Percentiles rank a stretch among this genome's conserved stretches.
phyloP scores from a whole-genome alignment of 2,888 invertebrate genomes.

The Onthophagus sagittarius region DNA sequence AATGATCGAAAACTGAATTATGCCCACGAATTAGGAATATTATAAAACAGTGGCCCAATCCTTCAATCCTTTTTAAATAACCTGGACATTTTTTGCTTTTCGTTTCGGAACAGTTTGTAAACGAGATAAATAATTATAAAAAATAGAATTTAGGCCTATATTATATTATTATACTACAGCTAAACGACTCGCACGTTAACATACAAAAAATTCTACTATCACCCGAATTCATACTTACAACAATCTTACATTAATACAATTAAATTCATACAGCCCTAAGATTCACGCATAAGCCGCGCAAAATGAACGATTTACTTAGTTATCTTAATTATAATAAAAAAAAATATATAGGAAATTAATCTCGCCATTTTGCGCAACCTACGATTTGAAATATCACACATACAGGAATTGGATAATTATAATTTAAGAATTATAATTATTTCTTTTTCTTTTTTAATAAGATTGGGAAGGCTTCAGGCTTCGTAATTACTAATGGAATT shows the following conservation, averaged over 20 bases:
- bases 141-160: conserved; percentile 34
- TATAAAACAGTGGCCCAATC: background rate
- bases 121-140: conserved; percentile 18
- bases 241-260: conserved; percentile 41
- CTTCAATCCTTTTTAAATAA: background rate
- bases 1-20: background rate
- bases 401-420: conserved; percentile 47
- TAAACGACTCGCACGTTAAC: conserved; percentile 24
- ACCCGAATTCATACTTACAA: conserved; percentile 42
- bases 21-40: background rate
- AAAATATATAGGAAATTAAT: conserved; percentile 14
- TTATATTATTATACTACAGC: conserved; percentile 29
- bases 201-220: conserved; percentile 28
- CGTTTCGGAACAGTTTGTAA: background rate
- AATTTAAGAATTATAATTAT: conserved; percentile 45
- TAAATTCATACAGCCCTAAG: conserved; percentile 46
- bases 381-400: conserved; percentile 44
- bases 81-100: background rate
- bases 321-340: conserved; percentile 4
- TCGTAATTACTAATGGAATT: conserved; percentile 36
- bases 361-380: conserved; percentile 28
- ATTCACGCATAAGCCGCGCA: conserved; percentile 37
- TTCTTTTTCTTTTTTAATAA: conserved; percentile 26
- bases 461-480: conserved; percentile 45
- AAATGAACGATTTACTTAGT: conserved; percentile 23